These are phyloP conservation scores for Rosalia funebris DNA, from an alignment of 2,888 invertebrate genomes.

Conservation along the genomic window DNA sequence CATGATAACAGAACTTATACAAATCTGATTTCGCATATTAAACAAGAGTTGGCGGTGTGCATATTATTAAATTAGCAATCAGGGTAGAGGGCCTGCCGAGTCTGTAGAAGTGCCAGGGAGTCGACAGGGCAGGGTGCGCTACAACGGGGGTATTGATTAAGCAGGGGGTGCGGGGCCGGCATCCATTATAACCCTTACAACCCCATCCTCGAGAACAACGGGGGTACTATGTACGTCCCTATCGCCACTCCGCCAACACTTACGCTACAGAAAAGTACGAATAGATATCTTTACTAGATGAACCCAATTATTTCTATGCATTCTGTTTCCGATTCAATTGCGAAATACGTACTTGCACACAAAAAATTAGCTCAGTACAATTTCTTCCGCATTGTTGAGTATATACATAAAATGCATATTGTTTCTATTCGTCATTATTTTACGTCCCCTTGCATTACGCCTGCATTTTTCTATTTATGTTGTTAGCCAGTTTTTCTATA, in stretches of 20 bases:
- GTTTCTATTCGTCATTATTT: too few species aligned
- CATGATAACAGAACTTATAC: slow-evolving; percentile 63
- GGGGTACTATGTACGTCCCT: slow-evolving; percentile 38
- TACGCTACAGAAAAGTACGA: slow-evolving; percentile 13
- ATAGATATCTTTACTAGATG: slow-evolving; percentile 33
- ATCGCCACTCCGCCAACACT: slow-evolving; percentile 31
- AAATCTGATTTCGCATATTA: slow-evolving; percentile 67
- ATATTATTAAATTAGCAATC: slow-evolving; percentile 65
- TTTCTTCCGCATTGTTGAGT: too few species aligned
- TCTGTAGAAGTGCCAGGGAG: slow-evolving; percentile 38
- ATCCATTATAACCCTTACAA: slow-evolving; percentile 51
- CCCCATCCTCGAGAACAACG: slow-evolving; percentile 48
- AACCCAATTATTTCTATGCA: slow-evolving; percentile 39
- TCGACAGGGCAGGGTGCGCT: slow-evolving; percentile 16
- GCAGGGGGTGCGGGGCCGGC: slow-evolving; percentile 48
- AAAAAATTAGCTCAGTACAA: too few species aligned
- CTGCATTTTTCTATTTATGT: too few species aligned
- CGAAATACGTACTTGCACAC: too few species aligned
- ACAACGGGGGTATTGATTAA: slow-evolving; percentile 52
- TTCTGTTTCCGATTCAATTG: too few species aligned
- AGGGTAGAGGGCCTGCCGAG: slow-evolving; percentile 45
- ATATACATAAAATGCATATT: too few species aligned
- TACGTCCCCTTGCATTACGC: too few species aligned
- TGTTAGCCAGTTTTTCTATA: too few species aligned
- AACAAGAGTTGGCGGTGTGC: slow-evolving; percentile 63